Evolutionary conservation across 2,888 invertebrate species (phyloP).

Genomic region (Eilema caniola): DNA sequence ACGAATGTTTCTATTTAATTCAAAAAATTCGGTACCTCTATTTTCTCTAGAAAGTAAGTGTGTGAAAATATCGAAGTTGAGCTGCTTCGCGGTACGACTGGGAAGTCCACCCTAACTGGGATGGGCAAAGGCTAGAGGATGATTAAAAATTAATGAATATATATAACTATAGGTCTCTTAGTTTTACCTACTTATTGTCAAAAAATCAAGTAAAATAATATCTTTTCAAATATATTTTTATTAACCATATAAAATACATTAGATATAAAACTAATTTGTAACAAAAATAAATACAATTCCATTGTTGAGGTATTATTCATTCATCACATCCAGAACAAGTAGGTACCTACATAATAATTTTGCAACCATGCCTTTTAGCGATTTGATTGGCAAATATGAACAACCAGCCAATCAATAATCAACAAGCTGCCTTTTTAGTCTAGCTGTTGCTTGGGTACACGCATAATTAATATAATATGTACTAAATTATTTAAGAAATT

Average conservation of each 20-base stretch:
- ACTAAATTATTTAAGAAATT: not conserved
- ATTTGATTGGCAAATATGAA: not conserved
- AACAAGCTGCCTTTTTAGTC: slow-evolving; percentile 1
- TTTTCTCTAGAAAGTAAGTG: no score
- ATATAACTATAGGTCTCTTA: no score
- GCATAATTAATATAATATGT: not conserved
- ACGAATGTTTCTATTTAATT: no score
- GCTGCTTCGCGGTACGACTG: no score
- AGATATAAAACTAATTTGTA: slow-evolving; percentile 58
- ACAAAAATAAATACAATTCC: slow-evolving; percentile 67
- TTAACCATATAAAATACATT: slow-evolving; percentile 62
- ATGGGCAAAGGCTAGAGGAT: no score
- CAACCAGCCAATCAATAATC: slow-evolving; percentile 2
- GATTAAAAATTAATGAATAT: no score
- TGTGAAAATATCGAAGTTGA: no score
- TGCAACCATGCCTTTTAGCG: not conserved
- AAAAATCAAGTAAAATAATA: not conserved
- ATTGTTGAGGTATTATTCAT: slow-evolving; percentile 56
- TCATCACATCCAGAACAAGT: slow-evolving; percentile 21
- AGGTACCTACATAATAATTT: not conserved
- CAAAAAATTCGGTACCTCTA: no score
- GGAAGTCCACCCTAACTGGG: no score
- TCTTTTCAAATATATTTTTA: slow-evolving; percentile 53
- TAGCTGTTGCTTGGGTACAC: not conserved
- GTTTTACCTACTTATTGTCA: not conserved